Percentiles rank a stretch among this genome's conserved stretches.
These are phyloP conservation scores for Saturnia pavonia DNA, from an alignment of 2,888 invertebrate genomes.

Conservation along the genomic window DNA sequence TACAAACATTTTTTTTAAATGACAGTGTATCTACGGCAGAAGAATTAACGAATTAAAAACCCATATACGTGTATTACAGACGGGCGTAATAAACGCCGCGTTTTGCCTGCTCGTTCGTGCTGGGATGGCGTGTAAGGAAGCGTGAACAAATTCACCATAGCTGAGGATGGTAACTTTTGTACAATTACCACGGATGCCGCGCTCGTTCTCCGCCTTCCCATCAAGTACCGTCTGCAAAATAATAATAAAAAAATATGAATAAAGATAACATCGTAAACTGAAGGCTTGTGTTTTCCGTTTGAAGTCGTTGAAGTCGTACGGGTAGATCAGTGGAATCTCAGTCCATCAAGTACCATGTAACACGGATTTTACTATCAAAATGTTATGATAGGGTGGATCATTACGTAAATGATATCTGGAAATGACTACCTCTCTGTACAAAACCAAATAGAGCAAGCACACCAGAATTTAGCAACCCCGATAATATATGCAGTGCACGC, in stretches of 20 bases:
- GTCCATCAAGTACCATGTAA: no score
- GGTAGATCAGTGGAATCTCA: no score
- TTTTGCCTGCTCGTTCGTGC: slow-evolving; percentile 34
- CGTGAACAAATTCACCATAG: slow-evolving; percentile 58
- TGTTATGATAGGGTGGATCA: no score
- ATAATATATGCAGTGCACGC: no score
- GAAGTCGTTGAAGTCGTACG: no score
- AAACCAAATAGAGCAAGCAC: no score
- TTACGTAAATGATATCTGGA: no score
- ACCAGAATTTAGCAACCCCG: no score
- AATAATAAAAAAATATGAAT: slow-evolving; percentile 19
- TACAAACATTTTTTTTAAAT: no score
- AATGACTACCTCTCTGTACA: no score
- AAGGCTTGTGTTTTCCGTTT: not conserved
- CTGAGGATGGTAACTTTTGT: slow-evolving; percentile 76
- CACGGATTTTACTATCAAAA: no score
- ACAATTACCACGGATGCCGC: slow-evolving; percentile 63
- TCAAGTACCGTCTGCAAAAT: slow-evolving; percentile 51
- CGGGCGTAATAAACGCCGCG: slow-evolving; percentile 32
- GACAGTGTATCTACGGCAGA: no score
- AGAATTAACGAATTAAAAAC: not conserved
- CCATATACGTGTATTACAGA: not conserved
- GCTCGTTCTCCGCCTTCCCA: slow-evolving; percentile 43
- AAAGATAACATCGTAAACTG: not conserved
- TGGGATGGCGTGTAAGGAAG: slow-evolving; percentile 46